Conservation (phyloP, 1,140 invertebrate genomes). For the Chionoecetes opilio region DNA sequence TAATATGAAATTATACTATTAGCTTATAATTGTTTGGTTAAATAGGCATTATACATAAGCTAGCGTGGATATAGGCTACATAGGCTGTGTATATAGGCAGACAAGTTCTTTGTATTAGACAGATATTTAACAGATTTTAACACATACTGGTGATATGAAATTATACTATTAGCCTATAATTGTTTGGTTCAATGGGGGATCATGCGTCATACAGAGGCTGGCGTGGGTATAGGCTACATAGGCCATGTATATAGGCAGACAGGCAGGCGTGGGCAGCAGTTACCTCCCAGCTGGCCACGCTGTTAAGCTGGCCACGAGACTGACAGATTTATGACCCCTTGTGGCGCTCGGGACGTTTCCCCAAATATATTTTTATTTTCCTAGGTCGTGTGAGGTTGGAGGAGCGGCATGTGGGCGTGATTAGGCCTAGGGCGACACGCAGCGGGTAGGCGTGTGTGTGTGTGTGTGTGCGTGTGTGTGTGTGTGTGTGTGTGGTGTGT, state of each 20-base stretch:
- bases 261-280: background rate
- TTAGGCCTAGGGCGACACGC: background rate
- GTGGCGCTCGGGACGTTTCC: conserved; percentile 1
- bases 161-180: background rate
- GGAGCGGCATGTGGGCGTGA: background rate
- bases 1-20: background rate
- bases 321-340: background rate
- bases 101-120: too few relatives aligned
- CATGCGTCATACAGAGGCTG: background rate
- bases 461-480: too few relatives aligned
- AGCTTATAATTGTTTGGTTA: background rate
- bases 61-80: background rate
- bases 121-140: too few relatives aligned
- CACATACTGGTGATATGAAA: background rate
- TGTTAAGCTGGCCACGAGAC: background rate
- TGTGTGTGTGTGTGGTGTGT: too few relatives aligned
- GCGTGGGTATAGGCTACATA: background rate
- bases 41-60: background rate
- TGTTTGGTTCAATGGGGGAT: background rate
- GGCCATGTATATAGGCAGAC: background rate
- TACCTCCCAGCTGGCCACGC: background rate
- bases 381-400: background rate
- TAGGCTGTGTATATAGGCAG: background rate
- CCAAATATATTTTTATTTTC: conserved; percentile 9
- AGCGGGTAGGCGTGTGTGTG: too few relatives aligned